Evolutionary conservation across 2,888 invertebrate genomes (phyloP).

Genomic region (Pasiphila rectangulata): DNA sequence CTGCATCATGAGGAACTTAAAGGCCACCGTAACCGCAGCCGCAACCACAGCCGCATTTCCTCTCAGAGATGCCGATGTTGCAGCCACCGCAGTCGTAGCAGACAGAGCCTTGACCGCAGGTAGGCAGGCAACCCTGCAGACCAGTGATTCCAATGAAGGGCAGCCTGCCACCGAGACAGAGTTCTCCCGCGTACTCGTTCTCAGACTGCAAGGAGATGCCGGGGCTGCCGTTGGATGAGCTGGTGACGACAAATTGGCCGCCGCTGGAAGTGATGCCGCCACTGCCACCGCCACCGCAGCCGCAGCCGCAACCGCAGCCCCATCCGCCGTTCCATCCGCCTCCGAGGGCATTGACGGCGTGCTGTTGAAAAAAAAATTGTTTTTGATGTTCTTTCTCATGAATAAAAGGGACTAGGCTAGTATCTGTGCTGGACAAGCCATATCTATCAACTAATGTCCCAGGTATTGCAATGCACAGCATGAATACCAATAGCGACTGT

Average conservation of each 20-base stretch:
- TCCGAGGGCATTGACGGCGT: slow-evolving; percentile 1
- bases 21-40: neutral
- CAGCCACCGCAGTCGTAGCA: slow-evolving; percentile 41
- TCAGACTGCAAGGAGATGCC: slow-evolving; percentile 49
- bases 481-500: no score
- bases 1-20: no score
- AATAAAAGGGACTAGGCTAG: neutral
- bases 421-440: neutral
- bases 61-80: slow-evolving; percentile 27
- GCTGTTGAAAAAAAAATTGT: neutral
- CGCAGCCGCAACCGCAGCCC: slow-evolving; percentile 9
- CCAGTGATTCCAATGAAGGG: slow-evolving; percentile 46
- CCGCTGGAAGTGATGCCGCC: slow-evolving; percentile 36
- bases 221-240: slow-evolving; percentile 40
- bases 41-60: neutral
- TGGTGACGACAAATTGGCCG: slow-evolving; percentile 32
- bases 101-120: slow-evolving; percentile 40
- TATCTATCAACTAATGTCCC: neutral
- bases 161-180: slow-evolving; percentile 42
- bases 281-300: slow-evolving; percentile 19
- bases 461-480: no score
- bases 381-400: no score
- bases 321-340: slow-evolving; percentile 3
- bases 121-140: slow-evolving; percentile 41
- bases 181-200: slow-evolving; percentile 44